phyloP scores from a whole-genome alignment of 2,113 vertebrate species.

The Barnardius zonarius region DNA sequence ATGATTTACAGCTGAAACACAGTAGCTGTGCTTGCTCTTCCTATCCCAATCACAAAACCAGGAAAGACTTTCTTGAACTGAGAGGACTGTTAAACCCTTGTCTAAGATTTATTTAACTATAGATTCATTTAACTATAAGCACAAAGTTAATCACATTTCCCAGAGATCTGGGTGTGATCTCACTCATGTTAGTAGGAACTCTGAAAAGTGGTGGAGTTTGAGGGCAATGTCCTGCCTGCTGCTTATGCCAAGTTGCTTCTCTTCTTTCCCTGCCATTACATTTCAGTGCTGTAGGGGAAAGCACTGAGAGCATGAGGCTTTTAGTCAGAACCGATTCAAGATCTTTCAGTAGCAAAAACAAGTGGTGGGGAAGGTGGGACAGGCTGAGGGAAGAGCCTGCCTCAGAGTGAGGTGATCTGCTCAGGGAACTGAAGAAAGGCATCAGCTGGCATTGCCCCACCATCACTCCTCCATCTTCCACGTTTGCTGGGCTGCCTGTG shows the following conservation, averaged over 20 bases:
- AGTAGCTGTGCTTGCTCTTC: slow-evolving; percentile 27
- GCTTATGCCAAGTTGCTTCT: neutral
- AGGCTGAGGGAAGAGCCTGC: neutral
- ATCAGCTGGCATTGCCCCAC: neutral
- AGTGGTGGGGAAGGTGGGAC: neutral
- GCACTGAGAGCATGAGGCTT: neutral
- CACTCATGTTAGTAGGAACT: neutral
- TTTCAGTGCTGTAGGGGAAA: neutral
- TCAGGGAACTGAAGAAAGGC: neutral
- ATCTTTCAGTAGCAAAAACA: neutral
- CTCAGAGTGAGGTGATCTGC: neutral
- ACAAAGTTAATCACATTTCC: slow-evolving; percentile 9
- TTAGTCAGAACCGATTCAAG: neutral
- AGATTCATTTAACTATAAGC: neutral
- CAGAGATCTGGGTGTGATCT: neutral
- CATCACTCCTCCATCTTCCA: neutral
- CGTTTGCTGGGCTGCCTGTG: neutral
- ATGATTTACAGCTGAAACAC: slow-evolving; percentile 43
- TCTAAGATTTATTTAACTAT: no score
- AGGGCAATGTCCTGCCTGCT: neutral
- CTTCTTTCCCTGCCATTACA: neutral
- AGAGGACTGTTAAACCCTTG: neutral
- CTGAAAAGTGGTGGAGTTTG: neutral
- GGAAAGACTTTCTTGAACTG: neutral
- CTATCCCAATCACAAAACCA: slow-evolving; percentile 31